Evolutionary conservation across 2,797 vertebrate species (phyloP).

Genomic region (Pseudochirops cupreus): DNA sequence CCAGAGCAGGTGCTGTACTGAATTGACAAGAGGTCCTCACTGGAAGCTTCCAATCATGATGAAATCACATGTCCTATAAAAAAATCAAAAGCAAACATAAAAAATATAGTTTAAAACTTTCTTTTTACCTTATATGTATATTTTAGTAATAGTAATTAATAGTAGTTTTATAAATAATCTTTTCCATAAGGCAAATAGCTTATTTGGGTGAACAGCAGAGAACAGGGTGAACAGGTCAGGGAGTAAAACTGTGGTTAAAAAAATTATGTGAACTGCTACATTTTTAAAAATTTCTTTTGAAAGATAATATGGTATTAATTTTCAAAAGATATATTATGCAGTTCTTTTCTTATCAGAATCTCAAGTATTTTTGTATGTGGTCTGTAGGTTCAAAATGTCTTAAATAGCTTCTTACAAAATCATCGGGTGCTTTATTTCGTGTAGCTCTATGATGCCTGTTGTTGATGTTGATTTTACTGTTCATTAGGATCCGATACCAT

Average conservation of each 20-base stretch:
- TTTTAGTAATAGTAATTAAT: background rate
- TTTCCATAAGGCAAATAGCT: background rate
- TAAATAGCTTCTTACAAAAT: background rate
- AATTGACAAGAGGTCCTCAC: background rate
- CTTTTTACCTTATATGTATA: background rate
- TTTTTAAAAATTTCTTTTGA: background rate
- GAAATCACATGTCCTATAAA: background rate
- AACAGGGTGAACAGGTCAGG: background rate
- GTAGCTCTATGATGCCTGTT: background rate
- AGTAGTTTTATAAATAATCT: background rate
- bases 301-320: background rate
- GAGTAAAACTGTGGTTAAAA: background rate
- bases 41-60: background rate
- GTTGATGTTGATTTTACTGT: slow-evolving; percentile 1
- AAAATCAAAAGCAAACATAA: background rate
- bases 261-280: background rate
- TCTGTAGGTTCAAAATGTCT: background rate
- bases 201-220: background rate
- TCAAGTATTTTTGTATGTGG: background rate
- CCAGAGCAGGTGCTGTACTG: background rate
- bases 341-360: background rate
- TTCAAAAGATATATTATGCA: background rate
- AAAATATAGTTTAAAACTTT: background rate
- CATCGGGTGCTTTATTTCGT: background rate
- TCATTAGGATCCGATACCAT: background rate